These are phyloP conservation scores for Cathartes aura DNA, from an alignment of 2,113 vertebrate species.

Conservation along the genomic window DNA sequence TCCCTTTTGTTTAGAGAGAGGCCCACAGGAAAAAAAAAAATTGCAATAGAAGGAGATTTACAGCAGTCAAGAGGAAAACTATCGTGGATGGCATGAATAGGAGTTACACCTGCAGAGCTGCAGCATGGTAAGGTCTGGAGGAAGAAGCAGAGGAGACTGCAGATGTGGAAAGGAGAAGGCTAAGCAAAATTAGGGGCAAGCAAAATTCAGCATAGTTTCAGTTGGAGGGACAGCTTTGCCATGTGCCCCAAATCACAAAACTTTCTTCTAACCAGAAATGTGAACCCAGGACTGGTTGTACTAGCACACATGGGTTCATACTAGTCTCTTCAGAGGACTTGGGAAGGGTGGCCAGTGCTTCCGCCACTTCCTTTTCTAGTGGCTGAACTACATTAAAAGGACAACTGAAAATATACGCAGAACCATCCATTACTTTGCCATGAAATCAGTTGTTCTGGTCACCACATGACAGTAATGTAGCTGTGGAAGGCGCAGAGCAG, in stretches of 20 bases:
- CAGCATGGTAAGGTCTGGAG: neutral
- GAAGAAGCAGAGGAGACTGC: neutral
- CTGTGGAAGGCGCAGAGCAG: neutral
- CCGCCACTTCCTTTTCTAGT: neutral
- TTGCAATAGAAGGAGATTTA: constrained; percentile 13
- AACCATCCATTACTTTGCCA: neutral
- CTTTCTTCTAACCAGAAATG: neutral
- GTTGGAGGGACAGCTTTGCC: neutral
- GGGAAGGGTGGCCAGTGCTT: neutral
- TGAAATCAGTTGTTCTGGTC: neutral
- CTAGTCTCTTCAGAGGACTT: neutral
- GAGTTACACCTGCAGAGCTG: neutral
- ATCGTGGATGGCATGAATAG: neutral
- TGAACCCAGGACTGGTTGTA: neutral
- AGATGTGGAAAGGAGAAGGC: neutral
- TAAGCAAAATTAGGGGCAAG: neutral
- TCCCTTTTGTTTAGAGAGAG: constrained; percentile 25
- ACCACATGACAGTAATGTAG: neutral
- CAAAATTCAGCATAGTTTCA: neutral
- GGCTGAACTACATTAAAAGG: neutral
- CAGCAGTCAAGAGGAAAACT: neutral
- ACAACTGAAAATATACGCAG: neutral
- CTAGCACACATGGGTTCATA: neutral
- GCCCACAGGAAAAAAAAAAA: neutral
- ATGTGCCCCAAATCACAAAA: neutral